These are phyloP conservation scores for Miichthys miiuy DNA, from an alignment of 2,797 vertebrate species.

Conservation along the genomic window DNA sequence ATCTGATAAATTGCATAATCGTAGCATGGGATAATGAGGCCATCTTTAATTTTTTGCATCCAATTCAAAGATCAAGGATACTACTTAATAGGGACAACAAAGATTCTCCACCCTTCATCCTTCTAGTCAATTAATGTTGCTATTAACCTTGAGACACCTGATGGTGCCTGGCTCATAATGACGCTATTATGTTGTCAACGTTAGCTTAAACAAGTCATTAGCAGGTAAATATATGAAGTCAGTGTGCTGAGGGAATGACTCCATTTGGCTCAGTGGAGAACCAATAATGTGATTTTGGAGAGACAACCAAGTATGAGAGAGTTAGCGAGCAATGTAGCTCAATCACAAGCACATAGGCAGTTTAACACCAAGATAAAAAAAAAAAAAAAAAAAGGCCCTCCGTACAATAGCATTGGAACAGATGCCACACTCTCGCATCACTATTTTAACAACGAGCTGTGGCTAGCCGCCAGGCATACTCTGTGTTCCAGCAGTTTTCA, in stretches of 20 bases:
- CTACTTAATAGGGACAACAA: constrained; percentile 29
- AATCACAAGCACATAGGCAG: constrained; percentile 39
- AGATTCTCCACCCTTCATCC: constrained; percentile 39
- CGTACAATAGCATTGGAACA: constrained; percentile 19
- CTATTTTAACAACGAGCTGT: constrained; percentile 51
- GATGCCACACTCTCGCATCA: constrained; percentile 40
- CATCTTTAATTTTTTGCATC: not conserved
- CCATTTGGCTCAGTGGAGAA: constrained; percentile 62
- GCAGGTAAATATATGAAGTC: constrained; percentile 74
- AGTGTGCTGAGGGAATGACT: constrained; percentile 67
- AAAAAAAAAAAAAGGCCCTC: constrained; percentile 1
- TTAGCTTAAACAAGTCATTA: constrained; percentile 80
- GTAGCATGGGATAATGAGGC: not conserved
- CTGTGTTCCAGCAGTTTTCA: constrained; percentile 37
- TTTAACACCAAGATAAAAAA: constrained; percentile 41
- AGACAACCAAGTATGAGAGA: constrained; percentile 23
- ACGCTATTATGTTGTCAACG: constrained; percentile 75
- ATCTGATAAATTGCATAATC: constrained; percentile 8
- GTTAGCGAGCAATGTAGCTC: constrained; percentile 39
- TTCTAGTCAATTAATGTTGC: constrained; percentile 74
- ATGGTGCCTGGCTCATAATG: constrained; percentile 75
- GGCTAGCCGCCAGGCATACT: constrained; percentile 26
- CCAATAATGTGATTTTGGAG: constrained; percentile 62
- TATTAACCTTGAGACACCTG: constrained; percentile 82
- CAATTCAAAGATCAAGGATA: constrained; percentile 21